Conservation (phyloP, 2,888 invertebrate species). For the Ormyrus labotus region DNA sequence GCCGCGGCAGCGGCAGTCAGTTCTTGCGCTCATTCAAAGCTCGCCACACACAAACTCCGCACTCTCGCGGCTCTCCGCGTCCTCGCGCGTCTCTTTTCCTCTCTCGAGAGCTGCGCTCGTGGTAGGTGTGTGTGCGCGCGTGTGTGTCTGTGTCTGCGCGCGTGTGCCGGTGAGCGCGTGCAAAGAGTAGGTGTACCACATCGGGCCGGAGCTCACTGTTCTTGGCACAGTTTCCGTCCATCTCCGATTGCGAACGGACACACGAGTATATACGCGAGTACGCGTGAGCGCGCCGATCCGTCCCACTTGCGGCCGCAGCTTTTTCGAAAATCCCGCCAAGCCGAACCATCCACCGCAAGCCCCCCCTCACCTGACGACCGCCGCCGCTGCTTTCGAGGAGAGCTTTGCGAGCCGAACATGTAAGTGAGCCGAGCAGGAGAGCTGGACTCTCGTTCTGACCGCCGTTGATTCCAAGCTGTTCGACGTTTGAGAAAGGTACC, state of each 20-base stretch:
- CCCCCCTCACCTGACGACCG: conserved; percentile 52
- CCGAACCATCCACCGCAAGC: too few species aligned
- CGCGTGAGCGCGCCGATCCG: too few species aligned
- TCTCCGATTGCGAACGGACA: conserved; percentile 71
- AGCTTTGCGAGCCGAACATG: background rate
- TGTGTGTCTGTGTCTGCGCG: conserved; percentile 27
- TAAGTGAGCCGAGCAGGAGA: background rate
- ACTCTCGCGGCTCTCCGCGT: too few species aligned
- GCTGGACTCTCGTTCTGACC: too few species aligned
- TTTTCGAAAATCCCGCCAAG: too few species aligned
- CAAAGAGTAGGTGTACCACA: too few species aligned
- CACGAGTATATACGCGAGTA: too few species aligned
- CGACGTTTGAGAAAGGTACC: background rate
- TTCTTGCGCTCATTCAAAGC: conserved; percentile 29
- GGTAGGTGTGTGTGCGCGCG: conserved; percentile 57
- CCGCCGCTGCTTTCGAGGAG: conserved; percentile 56
- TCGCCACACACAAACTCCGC: too few species aligned
- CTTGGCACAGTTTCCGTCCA: conserved; percentile 75
- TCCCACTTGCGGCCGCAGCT: too few species aligned
- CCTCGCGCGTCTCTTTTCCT: too few species aligned
- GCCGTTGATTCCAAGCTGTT: too few species aligned
- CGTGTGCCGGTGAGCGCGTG: conserved; percentile 59
- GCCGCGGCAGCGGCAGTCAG: background rate
- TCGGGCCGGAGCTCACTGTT: conserved; percentile 59
- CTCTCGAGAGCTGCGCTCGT: conserved; percentile 51